phyloP scores from a whole-genome alignment of 2,113 vertebrate genomes.

The Callocephalon fimbriatum region DNA sequence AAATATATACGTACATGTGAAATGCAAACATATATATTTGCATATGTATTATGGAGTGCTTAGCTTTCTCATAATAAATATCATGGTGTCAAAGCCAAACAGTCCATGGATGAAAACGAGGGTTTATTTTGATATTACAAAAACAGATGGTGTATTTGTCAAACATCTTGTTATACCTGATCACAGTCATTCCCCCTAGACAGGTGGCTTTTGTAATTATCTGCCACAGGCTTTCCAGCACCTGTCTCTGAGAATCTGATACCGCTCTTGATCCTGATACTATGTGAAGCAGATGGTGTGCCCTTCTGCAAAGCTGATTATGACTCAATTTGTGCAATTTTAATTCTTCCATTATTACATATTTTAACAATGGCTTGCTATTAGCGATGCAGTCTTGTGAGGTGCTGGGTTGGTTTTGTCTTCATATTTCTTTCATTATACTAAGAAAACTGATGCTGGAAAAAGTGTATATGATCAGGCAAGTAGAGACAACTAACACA shows the following conservation, averaged over 20 bases:
- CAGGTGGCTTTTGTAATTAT: neutral
- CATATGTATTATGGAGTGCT: neutral
- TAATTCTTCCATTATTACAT: neutral
- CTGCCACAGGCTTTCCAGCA: neutral
- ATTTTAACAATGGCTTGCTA: neutral
- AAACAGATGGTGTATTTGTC: fast-evolving
- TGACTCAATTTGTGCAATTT: neutral
- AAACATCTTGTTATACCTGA: neutral
- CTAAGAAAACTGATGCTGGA: neutral
- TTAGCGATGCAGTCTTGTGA: neutral
- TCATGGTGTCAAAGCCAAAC: neutral
- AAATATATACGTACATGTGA: neutral
- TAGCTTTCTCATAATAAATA: neutral
- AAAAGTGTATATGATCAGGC: neutral
- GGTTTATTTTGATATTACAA: neutral
- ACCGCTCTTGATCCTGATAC: neutral
- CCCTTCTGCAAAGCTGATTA: neutral
- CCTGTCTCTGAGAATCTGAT: neutral
- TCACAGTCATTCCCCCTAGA: neutral
- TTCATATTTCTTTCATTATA: neutral
- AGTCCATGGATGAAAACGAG: neutral
- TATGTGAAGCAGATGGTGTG: neutral
- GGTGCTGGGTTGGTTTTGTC: neutral
- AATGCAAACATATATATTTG: neutral
- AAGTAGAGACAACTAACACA: neutral